Evolutionary conservation across 2,113 vertebrate species (phyloP).

Genomic region (Lasiurus cinereus): DNA sequence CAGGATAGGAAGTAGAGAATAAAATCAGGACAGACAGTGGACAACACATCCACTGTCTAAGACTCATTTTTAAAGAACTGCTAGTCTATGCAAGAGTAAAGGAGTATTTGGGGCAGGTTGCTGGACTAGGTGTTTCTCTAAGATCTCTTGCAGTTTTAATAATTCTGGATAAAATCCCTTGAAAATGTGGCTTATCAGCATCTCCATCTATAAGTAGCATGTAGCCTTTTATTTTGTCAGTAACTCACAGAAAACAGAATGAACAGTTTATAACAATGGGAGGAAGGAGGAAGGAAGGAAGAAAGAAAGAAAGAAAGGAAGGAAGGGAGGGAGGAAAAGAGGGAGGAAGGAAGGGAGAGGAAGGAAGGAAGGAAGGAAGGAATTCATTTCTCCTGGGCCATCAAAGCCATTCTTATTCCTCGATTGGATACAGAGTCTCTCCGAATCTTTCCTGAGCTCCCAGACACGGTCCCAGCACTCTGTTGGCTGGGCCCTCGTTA

Average conservation of each 20-base stretch:
- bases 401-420: constrained; percentile 21
- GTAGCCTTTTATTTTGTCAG: not conserved
- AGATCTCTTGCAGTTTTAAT: not conserved
- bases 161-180: not conserved
- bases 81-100: not conserved
- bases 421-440: not conserved
- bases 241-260: not conserved
- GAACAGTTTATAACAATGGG: not conserved
- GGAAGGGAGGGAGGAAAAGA: rapidly evolving
- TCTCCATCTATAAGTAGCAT: not conserved
- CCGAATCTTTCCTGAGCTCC: constrained; percentile 71
- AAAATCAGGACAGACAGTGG: not conserved
- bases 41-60: not conserved
- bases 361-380: not conserved
- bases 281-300: rapidly evolving
- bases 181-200: not conserved
- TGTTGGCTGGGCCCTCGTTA: constrained; percentile 5
- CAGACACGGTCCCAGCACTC: constrained; percentile 4
- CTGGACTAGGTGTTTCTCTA: not conserved
- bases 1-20: not conserved
- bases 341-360: too few species aligned
- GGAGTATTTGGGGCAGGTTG: not conserved
- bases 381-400: not conserved
- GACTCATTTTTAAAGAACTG: not conserved
- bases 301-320: rapidly evolving